These are phyloP conservation scores for Helicolenus hilgendorfi DNA, from an alignment of 2,797 vertebrate genomes.

Conservation along the genomic window DNA sequence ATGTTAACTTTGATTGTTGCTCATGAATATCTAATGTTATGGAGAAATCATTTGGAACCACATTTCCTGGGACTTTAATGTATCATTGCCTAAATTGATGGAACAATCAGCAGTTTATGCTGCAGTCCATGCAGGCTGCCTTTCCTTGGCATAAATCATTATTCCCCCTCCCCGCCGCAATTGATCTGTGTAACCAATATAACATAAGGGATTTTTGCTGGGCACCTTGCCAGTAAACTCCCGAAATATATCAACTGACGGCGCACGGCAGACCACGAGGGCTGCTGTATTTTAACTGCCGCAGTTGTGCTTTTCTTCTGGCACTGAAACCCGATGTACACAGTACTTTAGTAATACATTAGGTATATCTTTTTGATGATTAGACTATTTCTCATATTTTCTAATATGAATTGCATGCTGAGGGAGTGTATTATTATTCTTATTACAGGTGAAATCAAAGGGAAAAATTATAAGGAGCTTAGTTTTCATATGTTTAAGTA, in stretches of 20 bases:
- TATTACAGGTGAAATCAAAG: not conserved
- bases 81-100: not conserved
- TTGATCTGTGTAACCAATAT: slow-evolving; percentile 53
- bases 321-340: slow-evolving; percentile 7
- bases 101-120: not conserved
- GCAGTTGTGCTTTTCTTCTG: not conserved
- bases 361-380: not conserved
- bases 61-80: not conserved
- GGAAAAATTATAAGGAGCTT: not conserved
- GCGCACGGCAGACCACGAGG: not conserved
- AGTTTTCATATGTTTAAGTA: not conserved
- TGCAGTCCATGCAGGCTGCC: slow-evolving; percentile 19
- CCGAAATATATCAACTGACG: slow-evolving; percentile 48
- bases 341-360: not conserved
- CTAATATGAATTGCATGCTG: not conserved
- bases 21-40: not conserved
- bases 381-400: not conserved
- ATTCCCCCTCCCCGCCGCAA: slow-evolving; percentile 19
- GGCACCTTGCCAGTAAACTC: slow-evolving; percentile 51
- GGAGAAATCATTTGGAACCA: not conserved
- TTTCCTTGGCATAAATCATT: slow-evolving; percentile 47
- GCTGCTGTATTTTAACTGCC: slow-evolving; percentile 26
- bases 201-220: slow-evolving; percentile 40
- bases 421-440: not conserved
- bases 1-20: not conserved